Percentiles rank a stretch among this genome's conserved stretches.
Evolutionary conservation across 2,888 invertebrate species (phyloP).

Genomic region (Meta bourneti): DNA sequence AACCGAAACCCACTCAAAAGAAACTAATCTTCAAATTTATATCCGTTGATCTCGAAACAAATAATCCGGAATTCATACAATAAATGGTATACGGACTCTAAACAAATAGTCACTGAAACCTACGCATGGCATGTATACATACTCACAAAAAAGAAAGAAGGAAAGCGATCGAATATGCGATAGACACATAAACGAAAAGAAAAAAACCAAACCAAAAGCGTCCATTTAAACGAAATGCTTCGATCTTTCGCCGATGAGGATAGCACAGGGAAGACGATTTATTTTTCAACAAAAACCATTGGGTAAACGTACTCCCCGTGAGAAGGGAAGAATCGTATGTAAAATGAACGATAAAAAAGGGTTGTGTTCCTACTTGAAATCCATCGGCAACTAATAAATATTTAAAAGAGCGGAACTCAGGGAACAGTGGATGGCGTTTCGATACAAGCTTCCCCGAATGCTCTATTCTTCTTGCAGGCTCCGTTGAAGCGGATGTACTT

Average conservation of each 20-base stretch:
- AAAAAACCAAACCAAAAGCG: slow-evolving; percentile 19
- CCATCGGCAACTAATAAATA: slow-evolving; percentile 14
- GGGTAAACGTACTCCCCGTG: not conserved
- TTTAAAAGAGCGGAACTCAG: not conserved
- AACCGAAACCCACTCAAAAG: not conserved
- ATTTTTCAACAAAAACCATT: not conserved
- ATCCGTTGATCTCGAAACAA: not conserved
- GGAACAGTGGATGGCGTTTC: not conserved
- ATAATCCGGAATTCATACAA: not conserved
- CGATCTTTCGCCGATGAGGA: slow-evolving; percentile 17
- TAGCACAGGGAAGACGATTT: not conserved
- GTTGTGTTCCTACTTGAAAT: not conserved
- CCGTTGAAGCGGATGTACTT: not conserved
- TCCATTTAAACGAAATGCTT: slow-evolving; percentile 43
- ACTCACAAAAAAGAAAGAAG: not conserved
- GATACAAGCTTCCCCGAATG: not conserved
- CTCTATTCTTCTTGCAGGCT: not conserved
- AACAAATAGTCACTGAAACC: not conserved
- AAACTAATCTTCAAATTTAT: not conserved
- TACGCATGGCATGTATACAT: not conserved
- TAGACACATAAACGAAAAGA: not conserved
- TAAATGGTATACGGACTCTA: not conserved
- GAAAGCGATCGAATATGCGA: not conserved
- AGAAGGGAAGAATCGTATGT: not conserved
- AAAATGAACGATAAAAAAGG: not conserved